These are phyloP conservation scores for Tribolium castaneum DNA, from an alignment of 1,140 invertebrate species.

Conservation along the genomic window DNA sequence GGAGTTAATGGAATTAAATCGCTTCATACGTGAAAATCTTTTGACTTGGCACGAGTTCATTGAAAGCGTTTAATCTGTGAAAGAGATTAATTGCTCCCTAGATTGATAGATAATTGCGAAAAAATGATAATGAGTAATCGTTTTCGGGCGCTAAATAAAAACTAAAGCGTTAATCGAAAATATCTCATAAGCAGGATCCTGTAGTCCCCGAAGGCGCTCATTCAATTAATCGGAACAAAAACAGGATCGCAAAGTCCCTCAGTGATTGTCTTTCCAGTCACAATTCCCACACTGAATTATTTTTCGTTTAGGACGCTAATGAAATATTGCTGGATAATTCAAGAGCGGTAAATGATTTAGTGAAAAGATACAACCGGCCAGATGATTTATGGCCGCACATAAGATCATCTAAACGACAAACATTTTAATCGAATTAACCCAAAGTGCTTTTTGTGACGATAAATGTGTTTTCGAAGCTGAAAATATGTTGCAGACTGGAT, in stretches of 20 bases:
- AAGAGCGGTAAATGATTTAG: constrained; percentile 33
- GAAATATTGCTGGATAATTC: constrained; percentile 49
- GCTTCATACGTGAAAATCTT: constrained; percentile 10
- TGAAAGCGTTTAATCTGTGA: not conserved
- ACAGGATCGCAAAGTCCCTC: constrained; percentile 44
- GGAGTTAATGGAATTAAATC: constrained; percentile 19
- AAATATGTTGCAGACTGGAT: not conserved
- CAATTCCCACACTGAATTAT: constrained; percentile 54
- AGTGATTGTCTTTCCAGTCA: constrained; percentile 51
- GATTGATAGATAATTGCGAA: constrained; percentile 17
- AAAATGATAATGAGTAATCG: constrained; percentile 39
- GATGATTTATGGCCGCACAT: constrained; percentile 24
- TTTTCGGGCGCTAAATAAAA: constrained; percentile 21
- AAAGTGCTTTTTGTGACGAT: not conserved
- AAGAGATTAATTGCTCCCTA: constrained; percentile 3
- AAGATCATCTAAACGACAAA: constrained; percentile 1
- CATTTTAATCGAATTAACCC: constrained; percentile 19
- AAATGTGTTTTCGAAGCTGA: constrained; percentile 29
- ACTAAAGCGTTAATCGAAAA: constrained; percentile 38
- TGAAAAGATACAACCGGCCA: not conserved
- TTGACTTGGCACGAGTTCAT: not conserved
- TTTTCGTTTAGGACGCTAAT: constrained; percentile 52
- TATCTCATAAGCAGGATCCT: constrained; percentile 34
- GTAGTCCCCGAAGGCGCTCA: constrained; percentile 37
- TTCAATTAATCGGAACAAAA: constrained; percentile 51